These are phyloP conservation scores for Vanessa atalanta DNA, from an alignment of 1,140 invertebrate species.

Conservation along the genomic window DNA sequence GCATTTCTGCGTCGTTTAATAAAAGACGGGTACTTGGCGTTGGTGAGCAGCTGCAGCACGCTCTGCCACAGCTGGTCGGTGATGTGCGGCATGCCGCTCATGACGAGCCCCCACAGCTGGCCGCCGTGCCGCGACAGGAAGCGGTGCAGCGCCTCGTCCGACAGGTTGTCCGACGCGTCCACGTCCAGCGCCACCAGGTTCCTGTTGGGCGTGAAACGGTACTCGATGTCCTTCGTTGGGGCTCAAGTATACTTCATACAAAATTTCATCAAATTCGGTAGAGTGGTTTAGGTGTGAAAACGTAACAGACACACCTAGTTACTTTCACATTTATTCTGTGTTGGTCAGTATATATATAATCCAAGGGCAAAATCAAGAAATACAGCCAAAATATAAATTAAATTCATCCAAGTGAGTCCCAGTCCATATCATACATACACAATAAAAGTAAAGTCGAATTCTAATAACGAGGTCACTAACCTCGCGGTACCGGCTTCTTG, in stretches of 20 bases:
- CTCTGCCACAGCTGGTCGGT: slow-evolving; percentile 98
- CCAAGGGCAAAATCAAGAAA: no score
- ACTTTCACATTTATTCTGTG: no score
- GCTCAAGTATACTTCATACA: no score
- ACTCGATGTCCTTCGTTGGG: no score
- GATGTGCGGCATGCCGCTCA: slow-evolving; percentile 98
- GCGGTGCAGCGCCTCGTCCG: slow-evolving; percentile 94
- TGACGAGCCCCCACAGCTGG: slow-evolving; percentile 91
- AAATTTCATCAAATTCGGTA: no score
- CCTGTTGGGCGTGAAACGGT: slow-evolving; percentile 50
- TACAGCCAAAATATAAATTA: no score
- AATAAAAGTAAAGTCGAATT: no score
- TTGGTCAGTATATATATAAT: no score
- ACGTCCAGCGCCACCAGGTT: slow-evolving; percentile 94
- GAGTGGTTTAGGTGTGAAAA: no score
- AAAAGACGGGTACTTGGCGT: slow-evolving; percentile 88
- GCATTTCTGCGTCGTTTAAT: neutral
- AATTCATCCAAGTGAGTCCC: no score
- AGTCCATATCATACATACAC: no score
- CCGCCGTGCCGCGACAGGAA: slow-evolving; percentile 94
- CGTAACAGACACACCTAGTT: no score
- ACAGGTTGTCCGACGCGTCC: slow-evolving; percentile 96
- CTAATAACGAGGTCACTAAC: slow-evolving; percentile 39
- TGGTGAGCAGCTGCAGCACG: slow-evolving; percentile 92
- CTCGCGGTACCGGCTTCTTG: slow-evolving; percentile 92